Evolutionary conservation across 2,797 vertebrate species (phyloP).

Genomic region (Enteromius anoplus): DNA sequence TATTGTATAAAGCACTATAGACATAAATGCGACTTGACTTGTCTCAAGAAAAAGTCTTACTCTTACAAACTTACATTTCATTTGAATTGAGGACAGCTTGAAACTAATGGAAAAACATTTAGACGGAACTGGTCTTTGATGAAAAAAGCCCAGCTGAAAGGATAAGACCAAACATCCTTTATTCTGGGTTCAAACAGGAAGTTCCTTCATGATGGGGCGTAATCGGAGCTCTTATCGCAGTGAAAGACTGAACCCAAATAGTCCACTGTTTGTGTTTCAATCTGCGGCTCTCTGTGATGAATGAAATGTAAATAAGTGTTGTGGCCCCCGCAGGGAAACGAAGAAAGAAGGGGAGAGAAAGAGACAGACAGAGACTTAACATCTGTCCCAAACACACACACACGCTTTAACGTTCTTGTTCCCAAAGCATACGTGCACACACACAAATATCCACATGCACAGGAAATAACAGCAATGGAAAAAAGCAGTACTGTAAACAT

Average conservation of each 20-base stretch:
- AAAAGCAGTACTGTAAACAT: constrained; percentile 54
- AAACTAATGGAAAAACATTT: constrained; percentile 26
- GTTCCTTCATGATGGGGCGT: constrained; percentile 53
- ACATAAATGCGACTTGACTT: not conserved
- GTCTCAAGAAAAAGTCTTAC: not conserved
- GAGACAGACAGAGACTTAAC: constrained; percentile 47
- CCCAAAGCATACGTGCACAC: constrained; percentile 47
- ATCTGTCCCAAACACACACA: constrained; percentile 46
- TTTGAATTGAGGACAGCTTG: not conserved
- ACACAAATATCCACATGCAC: constrained; percentile 47
- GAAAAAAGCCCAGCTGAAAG: constrained; percentile 43
- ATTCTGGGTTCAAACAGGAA: constrained; percentile 61
- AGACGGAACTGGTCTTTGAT: constrained; percentile 44
- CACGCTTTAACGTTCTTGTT: constrained; percentile 43
- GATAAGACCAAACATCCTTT: constrained; percentile 58
- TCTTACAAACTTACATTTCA: not conserved
- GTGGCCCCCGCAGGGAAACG: constrained; percentile 41
- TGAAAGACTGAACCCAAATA: constrained; percentile 58
- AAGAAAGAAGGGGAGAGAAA: constrained; percentile 44
- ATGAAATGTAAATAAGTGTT: constrained; percentile 56
- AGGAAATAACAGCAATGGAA: constrained; percentile 54
- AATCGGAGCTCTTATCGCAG: constrained; percentile 59
- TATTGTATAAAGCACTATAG: not conserved
- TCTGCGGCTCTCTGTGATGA: constrained; percentile 50
- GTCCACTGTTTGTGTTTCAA: constrained; percentile 57